Base-by-base conservation (phyloP, 2,113 vertebrate species). In the Ptyas mucosa region DNA sequence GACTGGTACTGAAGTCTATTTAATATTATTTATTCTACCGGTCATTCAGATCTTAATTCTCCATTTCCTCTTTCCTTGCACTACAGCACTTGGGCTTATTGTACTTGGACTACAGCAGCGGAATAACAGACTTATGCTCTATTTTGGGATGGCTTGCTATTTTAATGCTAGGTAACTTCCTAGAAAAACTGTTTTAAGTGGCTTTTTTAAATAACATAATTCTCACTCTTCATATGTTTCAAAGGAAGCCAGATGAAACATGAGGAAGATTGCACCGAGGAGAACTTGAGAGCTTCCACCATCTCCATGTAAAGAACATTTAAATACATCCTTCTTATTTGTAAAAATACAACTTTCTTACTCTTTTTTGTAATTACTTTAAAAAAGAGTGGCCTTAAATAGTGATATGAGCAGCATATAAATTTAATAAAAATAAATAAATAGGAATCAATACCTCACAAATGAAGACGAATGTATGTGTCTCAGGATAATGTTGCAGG, bases 61-160 rank as follows among this genome's bases (percentile, higher is more conserved):
- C 94, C 91, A 96, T 95, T 96, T 97, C 95, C 91, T 89, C 92
- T 93, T 96, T 43, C 88, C 93, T 96, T 53, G 94, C n/a, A 95
- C 18, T 95, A 93, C 94, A 97, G 95, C 95, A 95, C 91, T 96
- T 94, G 95, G 91, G 95, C 95, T 95, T 95, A 93, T 94, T 97
- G 95, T 94, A 94, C 93, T 96, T 94, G 95, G 93, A 96, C 95
- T 95, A 94, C 69, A 96, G 93, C 94, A 94, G 95, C 93, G 94
- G 92, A 95, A 96, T 96, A 94, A 96, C 49, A 94, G 93, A 96
- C 95, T 95, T 91, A 88, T 95, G 93, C 96, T 81, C 64, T 96
- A 96, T 96, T 97, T 96, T 96, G 95, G 91, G 87, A 95, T 93
- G 95, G 95, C 95, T 96, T 94, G 92, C 92, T 95, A 97, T 54